Evolutionary conservation across 2,113 vertebrate species (phyloP).

Genomic region (Lophius piscatorius): DNA sequence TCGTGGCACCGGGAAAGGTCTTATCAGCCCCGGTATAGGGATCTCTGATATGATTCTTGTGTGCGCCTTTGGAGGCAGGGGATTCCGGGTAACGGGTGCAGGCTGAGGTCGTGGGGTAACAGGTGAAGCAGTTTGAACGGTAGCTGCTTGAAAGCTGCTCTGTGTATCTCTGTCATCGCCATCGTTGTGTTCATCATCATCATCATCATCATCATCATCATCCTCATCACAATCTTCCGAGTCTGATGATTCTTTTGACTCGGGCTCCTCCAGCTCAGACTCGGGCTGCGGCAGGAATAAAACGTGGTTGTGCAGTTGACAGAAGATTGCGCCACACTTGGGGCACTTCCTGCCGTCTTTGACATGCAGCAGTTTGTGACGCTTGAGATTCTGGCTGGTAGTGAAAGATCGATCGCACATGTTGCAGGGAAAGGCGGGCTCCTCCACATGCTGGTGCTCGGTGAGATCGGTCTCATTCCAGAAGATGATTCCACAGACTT

Average conservation of each 20-base stretch:
- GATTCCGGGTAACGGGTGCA: background rate
- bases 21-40: rapidly evolving
- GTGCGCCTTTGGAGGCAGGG: background rate
- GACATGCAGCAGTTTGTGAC: slow-evolving; percentile 75
- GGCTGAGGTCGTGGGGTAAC: background rate
- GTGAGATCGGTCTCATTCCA: slow-evolving; percentile 34
- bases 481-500: slow-evolving; percentile 45
- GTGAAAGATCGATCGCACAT: slow-evolving; percentile 74
- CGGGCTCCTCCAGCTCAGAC: background rate
- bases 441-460: slow-evolving; percentile 33
- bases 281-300: slow-evolving; percentile 5
- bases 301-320: slow-evolving; percentile 59
- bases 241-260: background rate
- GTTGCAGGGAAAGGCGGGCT: slow-evolving; percentile 69
- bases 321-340: slow-evolving; percentile 70
- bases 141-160: background rate
- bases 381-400: slow-evolving; percentile 72
- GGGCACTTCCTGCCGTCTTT: slow-evolving; percentile 69
- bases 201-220: background rate
- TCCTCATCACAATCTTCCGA: background rate
- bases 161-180: background rate
- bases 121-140: background rate
- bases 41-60: background rate
- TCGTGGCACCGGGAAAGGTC: background rate
- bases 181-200: background rate